Evolutionary conservation across 1,140 invertebrate species (phyloP), one percentile per base, ranked within the genome.

Genomic region (Zeugodacus cucurbitae): DNA sequence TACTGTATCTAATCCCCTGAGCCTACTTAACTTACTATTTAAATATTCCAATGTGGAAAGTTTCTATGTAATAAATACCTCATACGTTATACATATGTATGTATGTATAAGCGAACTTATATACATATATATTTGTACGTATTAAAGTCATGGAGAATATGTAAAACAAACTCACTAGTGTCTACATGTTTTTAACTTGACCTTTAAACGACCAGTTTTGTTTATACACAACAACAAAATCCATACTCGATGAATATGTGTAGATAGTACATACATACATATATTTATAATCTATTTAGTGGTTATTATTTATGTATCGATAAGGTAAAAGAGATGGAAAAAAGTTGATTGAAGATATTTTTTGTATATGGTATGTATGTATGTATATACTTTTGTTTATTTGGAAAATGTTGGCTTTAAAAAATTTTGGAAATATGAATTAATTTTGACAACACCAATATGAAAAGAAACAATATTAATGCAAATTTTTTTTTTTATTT

Each of bases 191-290:
- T 74, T 74, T 74, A 22, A 74, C 67, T 37, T 41, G 67, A 74
- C 67, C 67, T 74, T 74, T 74, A 74, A 74, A 41, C 67, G 67
- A 74, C 67, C 34, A 41, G 67, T 74, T 74, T 74, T 74, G 67
- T 41, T 74, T 74, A 41, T n/a, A 74, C 20, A 64, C 59, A 41
- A 20, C 17, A 20, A 17, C 5, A 74, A 32, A 62, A n/a, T n/a
- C 58, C 48, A 54, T 14, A 54, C n/a, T 34, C 0, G 5, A 20
- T 20, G 17, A 54, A 14, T 67, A 4, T 67, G 62, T 34, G 29
- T 67, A 67, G 29, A 11, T 3, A 29, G 20, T 17, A 34, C 62
- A 29, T 20, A 11, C 14, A 20, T 20, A 17, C 44, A 54, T 17
- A 54, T 17, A 20, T 10, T 17, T 54, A 54, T 54, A 20, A 62